These are phyloP conservation scores for Chiroxiphia lanceolata DNA, from an alignment of 2,797 vertebrate species.

Conservation along the genomic window DNA sequence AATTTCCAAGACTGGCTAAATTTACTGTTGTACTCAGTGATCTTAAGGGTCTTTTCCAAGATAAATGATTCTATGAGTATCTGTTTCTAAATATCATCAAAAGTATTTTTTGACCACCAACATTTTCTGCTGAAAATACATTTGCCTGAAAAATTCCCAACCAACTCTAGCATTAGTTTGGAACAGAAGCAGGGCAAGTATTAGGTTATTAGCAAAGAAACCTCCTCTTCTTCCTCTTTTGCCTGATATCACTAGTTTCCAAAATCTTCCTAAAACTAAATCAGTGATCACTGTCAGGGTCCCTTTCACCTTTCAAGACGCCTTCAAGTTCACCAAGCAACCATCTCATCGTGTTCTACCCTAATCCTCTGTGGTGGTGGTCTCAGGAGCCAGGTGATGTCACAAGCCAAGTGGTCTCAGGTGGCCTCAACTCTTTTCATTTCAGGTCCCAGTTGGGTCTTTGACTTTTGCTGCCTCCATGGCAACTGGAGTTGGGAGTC, in stretches of 20 bases:
- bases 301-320: not conserved
- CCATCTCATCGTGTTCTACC: not conserved
- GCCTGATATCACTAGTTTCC: not conserved
- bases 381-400: not conserved
- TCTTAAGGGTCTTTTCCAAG: not conserved
- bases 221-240: not conserved
- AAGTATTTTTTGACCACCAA: not conserved
- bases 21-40: not conserved
- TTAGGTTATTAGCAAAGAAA: not conserved
- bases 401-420: not conserved
- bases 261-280: not conserved
- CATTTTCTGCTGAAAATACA: not conserved
- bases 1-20: not conserved
- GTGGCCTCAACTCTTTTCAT: not conserved
- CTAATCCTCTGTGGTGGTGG: not conserved
- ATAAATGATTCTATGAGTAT: not conserved
- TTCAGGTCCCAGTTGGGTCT: not conserved
- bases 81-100: not conserved
- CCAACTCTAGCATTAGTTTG: not conserved
- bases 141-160: not conserved
- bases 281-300: not conserved
- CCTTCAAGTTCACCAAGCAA: not conserved
- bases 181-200: fast-evolving
- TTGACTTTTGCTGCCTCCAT: not conserved
- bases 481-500: not conserved